These are phyloP conservation scores for Melanostoma mellinum DNA, from an alignment of 2,888 invertebrate genomes.

Conservation along the genomic window DNA sequence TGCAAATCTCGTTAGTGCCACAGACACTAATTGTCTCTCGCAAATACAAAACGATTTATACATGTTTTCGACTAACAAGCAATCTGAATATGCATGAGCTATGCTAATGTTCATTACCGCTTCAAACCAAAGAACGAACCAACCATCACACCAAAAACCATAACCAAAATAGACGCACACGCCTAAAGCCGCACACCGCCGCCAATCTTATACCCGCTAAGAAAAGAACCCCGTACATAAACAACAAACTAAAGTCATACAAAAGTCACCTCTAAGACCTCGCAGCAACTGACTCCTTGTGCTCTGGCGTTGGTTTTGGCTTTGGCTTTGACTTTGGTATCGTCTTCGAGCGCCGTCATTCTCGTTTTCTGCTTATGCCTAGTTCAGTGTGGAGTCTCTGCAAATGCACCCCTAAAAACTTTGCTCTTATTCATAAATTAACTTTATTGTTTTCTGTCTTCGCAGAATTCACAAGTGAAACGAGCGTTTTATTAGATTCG, in stretches of 20 bases:
- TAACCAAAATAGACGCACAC: constrained; percentile 15
- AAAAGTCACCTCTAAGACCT: constrained; percentile 42
- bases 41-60: constrained; percentile 47
- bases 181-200: background rate
- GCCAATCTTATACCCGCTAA: background rate
- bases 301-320: background rate
- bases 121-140: constrained; percentile 11
- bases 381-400: constrained; percentile 27
- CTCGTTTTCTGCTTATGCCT: background rate
- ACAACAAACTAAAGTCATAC: constrained; percentile 35
- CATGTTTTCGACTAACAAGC: constrained; percentile 49
- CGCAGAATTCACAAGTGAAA: constrained; percentile 48
- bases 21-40: constrained; percentile 25
- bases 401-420: constrained; percentile 53
- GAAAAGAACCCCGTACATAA: constrained; percentile 29
- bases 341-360: background rate
- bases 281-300: constrained; percentile 5
- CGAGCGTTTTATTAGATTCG: constrained; percentile 68
- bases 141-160: background rate
- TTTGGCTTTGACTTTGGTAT: background rate
- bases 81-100: constrained; percentile 65
- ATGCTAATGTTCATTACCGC: constrained; percentile 68
- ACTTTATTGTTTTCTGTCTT: constrained; percentile 66
- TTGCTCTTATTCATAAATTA: constrained; percentile 68
- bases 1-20: constrained; percentile 52